Conservation (phyloP, 2,113 vertebrate species). For the Lophura nycthemera region DNA sequence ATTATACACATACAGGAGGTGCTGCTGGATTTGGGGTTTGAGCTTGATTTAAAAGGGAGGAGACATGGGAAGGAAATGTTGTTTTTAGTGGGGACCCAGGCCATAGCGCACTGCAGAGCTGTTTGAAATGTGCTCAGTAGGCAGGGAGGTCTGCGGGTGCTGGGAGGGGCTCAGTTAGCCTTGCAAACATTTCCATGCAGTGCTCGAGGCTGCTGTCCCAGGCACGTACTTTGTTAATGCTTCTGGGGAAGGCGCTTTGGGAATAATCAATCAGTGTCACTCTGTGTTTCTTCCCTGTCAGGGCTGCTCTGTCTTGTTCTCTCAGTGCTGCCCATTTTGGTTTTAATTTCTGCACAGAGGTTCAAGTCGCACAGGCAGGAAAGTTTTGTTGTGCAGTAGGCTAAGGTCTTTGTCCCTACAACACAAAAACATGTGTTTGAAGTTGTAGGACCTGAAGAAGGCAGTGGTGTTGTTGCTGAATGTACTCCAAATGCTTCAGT, state of each 20-base stretch:
- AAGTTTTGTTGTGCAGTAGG: not conserved
- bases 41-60: not conserved
- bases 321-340: not conserved
- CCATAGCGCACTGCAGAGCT: not conserved
- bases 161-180: not conserved
- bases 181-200: not conserved
- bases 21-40: not conserved
- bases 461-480: not conserved
- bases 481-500: not conserved
- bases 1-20: not conserved
- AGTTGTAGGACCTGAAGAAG: not conserved
- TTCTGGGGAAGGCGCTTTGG: not conserved
- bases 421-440: not conserved
- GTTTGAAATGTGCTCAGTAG: not conserved
- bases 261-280: not conserved
- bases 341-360: not conserved
- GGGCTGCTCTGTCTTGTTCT: not conserved
- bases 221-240: constrained; percentile 14
- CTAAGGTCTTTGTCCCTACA: not conserved
- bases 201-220: constrained; percentile 18
- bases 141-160: constrained; percentile 30
- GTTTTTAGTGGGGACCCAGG: not conserved
- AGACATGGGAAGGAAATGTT: not conserved
- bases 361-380: not conserved
- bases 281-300: not conserved